phyloP scores from a whole-genome alignment of 1,140 invertebrate genomes.

The Parapsyche elsis region DNA sequence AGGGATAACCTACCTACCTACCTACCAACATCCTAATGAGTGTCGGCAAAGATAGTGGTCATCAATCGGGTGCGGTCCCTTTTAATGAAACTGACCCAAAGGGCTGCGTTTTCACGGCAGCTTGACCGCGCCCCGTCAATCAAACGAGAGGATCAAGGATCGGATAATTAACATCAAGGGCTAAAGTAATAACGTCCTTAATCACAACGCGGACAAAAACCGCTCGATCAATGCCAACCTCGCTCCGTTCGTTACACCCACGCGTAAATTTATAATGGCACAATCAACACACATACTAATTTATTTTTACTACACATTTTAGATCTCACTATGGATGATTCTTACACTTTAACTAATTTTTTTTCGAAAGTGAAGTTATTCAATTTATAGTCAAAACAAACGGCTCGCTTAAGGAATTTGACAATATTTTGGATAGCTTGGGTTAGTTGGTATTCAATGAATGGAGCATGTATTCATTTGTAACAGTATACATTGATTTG shows the following conservation, averaged over 20 bases:
- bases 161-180: conserved; percentile 39
- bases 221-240: conserved; percentile 31
- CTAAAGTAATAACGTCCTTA: conserved; percentile 33
- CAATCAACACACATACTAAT: too few species aligned
- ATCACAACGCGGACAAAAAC: conserved; percentile 27
- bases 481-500: not conserved
- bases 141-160: conserved; percentile 29
- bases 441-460: not conserved
- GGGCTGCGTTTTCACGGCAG: conserved; percentile 35
- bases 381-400: too few species aligned
- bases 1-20: not conserved
- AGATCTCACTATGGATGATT: too few species aligned
- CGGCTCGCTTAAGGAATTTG: too few species aligned
- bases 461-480: not conserved
- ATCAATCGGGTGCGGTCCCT: conserved; percentile 1
- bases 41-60: not conserved
- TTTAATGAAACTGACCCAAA: conserved; percentile 23
- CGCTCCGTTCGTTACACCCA: not conserved
- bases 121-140: conserved; percentile 35
- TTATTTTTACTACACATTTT: too few species aligned
- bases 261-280: too few species aligned
- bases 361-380: too few species aligned
- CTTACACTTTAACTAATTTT: too few species aligned
- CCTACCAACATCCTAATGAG: conserved; percentile 30
- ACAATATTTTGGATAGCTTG: too few species aligned